A percentile compares a stretch with the other conserved stretches of the same genome.
Conservation (phyloP, 2,888 invertebrate genomes). For the Athrips mouffetella region DNA sequence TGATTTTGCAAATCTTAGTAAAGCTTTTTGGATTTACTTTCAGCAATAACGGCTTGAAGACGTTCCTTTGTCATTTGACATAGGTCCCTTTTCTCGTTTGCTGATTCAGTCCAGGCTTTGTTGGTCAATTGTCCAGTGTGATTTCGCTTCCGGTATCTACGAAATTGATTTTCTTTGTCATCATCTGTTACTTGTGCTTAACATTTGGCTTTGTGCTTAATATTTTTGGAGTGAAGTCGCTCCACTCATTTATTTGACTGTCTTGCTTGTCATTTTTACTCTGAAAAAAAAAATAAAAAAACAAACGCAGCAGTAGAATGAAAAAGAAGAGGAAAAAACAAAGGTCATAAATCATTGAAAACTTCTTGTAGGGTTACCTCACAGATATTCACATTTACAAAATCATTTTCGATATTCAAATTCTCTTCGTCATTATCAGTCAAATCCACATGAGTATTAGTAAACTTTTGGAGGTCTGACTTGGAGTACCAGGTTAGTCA, state of each 20-base stretch:
- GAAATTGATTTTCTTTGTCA: slow-evolving; percentile 14
- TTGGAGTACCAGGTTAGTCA: slow-evolving; percentile 13
- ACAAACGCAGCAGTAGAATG: too few relatives aligned
- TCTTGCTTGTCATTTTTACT: neutral
- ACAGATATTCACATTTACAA: too few relatives aligned
- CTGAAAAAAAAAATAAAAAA: too few relatives aligned
- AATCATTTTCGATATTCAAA: too few relatives aligned
- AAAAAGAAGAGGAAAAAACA: too few relatives aligned
- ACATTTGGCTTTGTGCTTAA: slow-evolving; percentile 8
- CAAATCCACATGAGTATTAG: neutral
- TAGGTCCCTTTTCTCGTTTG: slow-evolving; percentile 11
- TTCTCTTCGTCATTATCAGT: neutral
- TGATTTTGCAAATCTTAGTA: neutral
- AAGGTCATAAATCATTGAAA: too few relatives aligned
- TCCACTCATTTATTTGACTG: slow-evolving; percentile 6
- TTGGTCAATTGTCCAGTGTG: slow-evolving; percentile 13
- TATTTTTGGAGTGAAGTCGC: slow-evolving; percentile 8
- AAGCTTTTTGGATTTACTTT: neutral
- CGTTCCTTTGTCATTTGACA: slow-evolving; percentile 10
- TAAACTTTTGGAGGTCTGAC: slow-evolving; percentile 5
- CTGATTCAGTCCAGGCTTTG: slow-evolving; percentile 14
- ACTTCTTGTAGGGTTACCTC: too few relatives aligned
- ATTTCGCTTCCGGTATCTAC: slow-evolving; percentile 13
- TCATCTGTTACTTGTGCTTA: neutral
- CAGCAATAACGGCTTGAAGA: neutral